phyloP scores from a whole-genome alignment of 2,113 vertebrate species.

The Tor tambroides region DNA sequence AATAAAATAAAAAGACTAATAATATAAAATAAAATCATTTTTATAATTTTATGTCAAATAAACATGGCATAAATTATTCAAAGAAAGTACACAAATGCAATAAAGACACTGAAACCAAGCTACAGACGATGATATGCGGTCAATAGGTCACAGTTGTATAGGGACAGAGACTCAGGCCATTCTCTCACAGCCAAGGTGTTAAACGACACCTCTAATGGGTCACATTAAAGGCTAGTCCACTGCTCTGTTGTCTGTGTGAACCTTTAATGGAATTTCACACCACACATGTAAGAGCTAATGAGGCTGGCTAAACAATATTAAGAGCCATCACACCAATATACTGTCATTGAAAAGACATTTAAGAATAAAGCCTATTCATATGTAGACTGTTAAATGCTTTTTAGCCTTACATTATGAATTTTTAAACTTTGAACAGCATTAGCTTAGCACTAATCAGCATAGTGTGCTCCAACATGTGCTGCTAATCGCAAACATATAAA shows the following conservation, averaged over 20 bases:
- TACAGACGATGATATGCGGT: not conserved
- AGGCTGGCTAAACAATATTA: constrained; percentile 31
- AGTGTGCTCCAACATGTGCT: not conserved
- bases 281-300: constrained; percentile 48
- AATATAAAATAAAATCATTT: not conserved
- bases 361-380: not conserved
- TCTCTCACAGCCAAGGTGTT: constrained; percentile 46
- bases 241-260: constrained; percentile 28
- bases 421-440: not conserved
- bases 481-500: not conserved
- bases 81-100: not conserved
- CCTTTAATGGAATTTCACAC: constrained; percentile 56
- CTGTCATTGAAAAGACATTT: not conserved
- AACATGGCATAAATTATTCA: not conserved
- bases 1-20: not conserved
- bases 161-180: constrained; percentile 1
- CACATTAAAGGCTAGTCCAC: constrained; percentile 22
- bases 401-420: not conserved
- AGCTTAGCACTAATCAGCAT: not conserved
- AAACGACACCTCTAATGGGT: constrained; percentile 34
- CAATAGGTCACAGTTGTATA: constrained; percentile 17
- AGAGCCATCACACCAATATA: not conserved
- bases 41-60: not conserved
- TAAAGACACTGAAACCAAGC: not conserved
- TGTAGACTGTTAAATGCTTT: not conserved